A percentile compares a stretch with the other conserved stretches of the same genome.
phyloP scores from a whole-genome alignment of 1,140 invertebrate species.

The Agrilus planipennis region DNA sequence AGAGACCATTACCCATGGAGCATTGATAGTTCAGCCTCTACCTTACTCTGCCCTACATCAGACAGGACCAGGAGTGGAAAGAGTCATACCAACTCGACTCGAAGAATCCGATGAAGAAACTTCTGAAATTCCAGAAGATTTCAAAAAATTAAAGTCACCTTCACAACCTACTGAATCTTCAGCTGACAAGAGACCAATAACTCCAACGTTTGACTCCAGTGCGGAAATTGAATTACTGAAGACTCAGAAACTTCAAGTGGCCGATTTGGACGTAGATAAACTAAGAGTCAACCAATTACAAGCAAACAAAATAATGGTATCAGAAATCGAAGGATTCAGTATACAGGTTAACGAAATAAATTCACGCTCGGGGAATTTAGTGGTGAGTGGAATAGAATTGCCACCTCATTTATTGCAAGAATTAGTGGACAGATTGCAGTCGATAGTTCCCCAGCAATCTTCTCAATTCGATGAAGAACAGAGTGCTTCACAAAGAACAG shows the following conservation, averaged over 20 bases:
- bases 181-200: neutral
- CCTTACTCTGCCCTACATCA: neutral
- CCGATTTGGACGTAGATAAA: constrained; percentile 63
- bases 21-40: constrained; percentile 25
- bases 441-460: neutral
- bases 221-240: constrained; percentile 34
- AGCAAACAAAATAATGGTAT: constrained; percentile 63
- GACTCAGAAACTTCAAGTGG: constrained; percentile 50
- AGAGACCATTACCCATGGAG: constrained; percentile 31
- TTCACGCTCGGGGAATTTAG: constrained; percentile 48
- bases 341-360: constrained; percentile 55
- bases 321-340: constrained; percentile 61
- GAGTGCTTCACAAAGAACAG: constrained; percentile 18
- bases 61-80: constrained; percentile 2
- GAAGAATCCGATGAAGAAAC: constrained; percentile 8
- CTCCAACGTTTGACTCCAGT: too few relatives aligned
- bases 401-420: constrained; percentile 49
- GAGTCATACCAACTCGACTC: constrained; percentile 13
- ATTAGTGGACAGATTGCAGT: constrained; percentile 30
- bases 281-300: constrained; percentile 62
- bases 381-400: constrained; percentile 49
- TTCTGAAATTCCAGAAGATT: too few relatives aligned
- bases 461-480: constrained; percentile 3
- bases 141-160: constrained; percentile 17
- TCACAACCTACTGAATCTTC: neutral